These are phyloP conservation scores for Yponomeuta cagnagella DNA, from an alignment of 2,888 invertebrate genomes.

Conservation along the genomic window DNA sequence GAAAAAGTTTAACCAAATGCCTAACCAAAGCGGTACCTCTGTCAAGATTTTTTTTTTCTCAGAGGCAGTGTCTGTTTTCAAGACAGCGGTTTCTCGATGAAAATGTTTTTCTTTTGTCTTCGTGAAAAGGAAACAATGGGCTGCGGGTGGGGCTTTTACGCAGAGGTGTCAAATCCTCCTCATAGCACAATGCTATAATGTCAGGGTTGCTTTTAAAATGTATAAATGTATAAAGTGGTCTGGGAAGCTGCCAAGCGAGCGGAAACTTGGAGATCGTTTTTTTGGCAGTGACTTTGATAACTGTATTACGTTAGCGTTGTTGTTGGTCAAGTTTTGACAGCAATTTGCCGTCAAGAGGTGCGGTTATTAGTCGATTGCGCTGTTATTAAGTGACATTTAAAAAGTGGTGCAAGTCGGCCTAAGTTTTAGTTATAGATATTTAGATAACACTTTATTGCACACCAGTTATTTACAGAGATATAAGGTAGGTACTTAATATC, in stretches of 20 bases:
- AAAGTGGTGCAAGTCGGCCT: no score
- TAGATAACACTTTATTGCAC: no score
- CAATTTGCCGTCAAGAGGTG: no score
- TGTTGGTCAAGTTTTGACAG: no score
- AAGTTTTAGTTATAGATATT: no score
- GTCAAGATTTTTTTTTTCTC: neutral
- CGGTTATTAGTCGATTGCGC: no score
- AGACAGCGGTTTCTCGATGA: neutral
- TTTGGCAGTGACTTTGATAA: neutral
- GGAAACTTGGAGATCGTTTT: neutral
- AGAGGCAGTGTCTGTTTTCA: neutral
- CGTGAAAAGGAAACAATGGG: neutral
- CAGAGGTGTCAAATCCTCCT: neutral
- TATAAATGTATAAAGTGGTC: neutral
- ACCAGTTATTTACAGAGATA: no score
- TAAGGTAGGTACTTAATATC: no score
- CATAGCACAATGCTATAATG: neutral
- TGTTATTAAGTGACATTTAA: no score
- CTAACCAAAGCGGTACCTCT: neutral
- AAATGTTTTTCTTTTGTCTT: constrained; percentile 1
- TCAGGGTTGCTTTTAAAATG: neutral
- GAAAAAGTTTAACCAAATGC: no score
- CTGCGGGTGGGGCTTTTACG: neutral
- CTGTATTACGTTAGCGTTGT: no score
- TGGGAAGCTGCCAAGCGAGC: neutral